Percentiles rank a stretch among this genome's conserved stretches.
Evolutionary conservation across 2,797 vertebrate genomes (phyloP).

Genomic region (Botia almorhae): DNA sequence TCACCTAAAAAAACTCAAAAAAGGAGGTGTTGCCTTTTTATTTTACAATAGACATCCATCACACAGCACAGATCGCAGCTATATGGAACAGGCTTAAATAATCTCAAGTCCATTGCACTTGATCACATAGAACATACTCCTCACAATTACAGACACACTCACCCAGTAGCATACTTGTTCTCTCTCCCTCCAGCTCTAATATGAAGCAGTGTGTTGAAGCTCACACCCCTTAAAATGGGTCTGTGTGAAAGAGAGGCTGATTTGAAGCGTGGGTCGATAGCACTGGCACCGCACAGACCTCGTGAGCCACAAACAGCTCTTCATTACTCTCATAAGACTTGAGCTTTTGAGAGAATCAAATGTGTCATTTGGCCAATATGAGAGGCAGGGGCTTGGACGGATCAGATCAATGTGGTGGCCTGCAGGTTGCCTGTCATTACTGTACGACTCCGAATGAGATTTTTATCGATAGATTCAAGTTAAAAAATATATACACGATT

Average conservation of each 20-base stretch:
- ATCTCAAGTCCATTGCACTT: background rate
- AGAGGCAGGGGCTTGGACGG: slow-evolving; percentile 40
- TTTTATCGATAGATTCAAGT: slow-evolving; percentile 17
- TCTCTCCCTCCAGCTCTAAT: background rate
- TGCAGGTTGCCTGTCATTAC: slow-evolving; percentile 43
- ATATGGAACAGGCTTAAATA: background rate
- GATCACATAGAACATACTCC: background rate
- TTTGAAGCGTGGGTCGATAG: slow-evolving; percentile 34
- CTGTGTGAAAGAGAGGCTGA: slow-evolving; percentile 27
- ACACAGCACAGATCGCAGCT: too few relatives aligned
- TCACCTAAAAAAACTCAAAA: too few relatives aligned
- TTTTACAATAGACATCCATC: too few relatives aligned
- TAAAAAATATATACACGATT: slow-evolving; percentile 22
- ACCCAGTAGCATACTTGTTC: background rate
- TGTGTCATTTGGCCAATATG: slow-evolving; percentile 51
- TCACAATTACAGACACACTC: background rate
- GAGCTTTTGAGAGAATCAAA: slow-evolving; percentile 49
- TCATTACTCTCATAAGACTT: slow-evolving; percentile 60
- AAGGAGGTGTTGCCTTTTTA: too few relatives aligned
- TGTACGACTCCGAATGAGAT: slow-evolving; percentile 31
- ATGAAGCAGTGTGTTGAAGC: slow-evolving; percentile 12
- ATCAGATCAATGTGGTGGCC: slow-evolving; percentile 46
- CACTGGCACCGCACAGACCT: slow-evolving; percentile 34
- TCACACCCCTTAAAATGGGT: slow-evolving; percentile 8
- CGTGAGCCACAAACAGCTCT: slow-evolving; percentile 51